phyloP scores from a whole-genome alignment of 2,797 vertebrate genomes.

The Scleropages formosus region DNA sequence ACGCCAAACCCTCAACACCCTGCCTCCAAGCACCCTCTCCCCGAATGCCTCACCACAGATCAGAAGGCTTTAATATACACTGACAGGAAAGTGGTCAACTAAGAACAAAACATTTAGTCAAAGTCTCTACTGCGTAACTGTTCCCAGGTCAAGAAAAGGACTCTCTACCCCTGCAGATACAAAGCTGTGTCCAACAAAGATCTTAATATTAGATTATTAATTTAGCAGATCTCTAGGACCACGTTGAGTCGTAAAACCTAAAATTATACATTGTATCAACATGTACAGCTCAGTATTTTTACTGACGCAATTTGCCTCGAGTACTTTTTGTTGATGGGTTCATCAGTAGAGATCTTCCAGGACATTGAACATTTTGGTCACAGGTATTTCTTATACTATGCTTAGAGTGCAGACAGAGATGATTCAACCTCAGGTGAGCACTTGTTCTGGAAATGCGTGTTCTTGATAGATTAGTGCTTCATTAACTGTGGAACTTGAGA shows the following conservation, averaged over 20 bases:
- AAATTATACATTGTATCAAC: background rate
- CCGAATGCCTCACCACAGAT: slow-evolving; percentile 8
- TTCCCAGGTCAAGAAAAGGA: slow-evolving; percentile 27
- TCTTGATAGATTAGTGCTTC: background rate
- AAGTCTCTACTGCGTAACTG: slow-evolving; percentile 4
- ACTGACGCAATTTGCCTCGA: background rate
- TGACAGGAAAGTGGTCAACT: background rate
- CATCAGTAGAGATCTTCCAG: too few species aligned
- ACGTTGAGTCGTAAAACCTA: background rate
- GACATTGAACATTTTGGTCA: too few species aligned
- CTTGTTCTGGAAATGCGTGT: background rate
- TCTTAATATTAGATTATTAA: background rate
- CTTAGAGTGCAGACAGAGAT: too few species aligned
- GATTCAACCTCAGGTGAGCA: too few species aligned
- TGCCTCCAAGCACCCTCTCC: slow-evolving; percentile 1
- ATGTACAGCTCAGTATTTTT: background rate
- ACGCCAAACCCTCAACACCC: slow-evolving; percentile 32
- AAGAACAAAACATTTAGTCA: slow-evolving; percentile 23
- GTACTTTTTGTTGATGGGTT: background rate
- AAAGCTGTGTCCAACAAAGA: background rate
- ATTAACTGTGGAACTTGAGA: background rate
- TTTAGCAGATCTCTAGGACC: background rate
- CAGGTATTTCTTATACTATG: too few species aligned
- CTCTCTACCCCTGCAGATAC: background rate
- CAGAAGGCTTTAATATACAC: background rate